Percentiles rank a stretch among this genome's conserved stretches.
phyloP scores from a whole-genome alignment of 2,113 vertebrate species.

The Stictonetta naevosa region DNA sequence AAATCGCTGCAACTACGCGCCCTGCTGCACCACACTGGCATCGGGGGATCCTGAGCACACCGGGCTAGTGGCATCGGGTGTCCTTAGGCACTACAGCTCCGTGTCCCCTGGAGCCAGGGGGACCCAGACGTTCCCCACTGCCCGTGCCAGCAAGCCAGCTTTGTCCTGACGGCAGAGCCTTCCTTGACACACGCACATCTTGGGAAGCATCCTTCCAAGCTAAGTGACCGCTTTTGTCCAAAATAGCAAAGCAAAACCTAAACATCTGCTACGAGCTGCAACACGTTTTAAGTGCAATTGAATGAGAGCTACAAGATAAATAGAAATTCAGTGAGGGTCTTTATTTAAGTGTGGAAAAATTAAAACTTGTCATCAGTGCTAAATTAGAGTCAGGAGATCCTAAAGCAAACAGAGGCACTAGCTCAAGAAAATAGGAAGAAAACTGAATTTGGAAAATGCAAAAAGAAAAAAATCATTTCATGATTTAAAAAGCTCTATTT shows the following conservation, averaged over 20 bases:
- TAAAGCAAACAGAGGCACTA: neutral
- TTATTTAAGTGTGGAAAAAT: neutral
- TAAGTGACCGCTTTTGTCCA: neutral
- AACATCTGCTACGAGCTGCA: neutral
- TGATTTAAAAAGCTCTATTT: neutral
- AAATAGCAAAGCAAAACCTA: neutral
- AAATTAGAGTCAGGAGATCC: neutral
- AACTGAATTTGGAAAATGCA: neutral
- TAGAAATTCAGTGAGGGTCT: neutral
- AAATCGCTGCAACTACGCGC: neutral
- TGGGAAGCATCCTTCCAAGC: neutral
- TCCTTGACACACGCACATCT: neutral
- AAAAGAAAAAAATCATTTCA: neutral
- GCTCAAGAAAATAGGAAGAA: neutral
- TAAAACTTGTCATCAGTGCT: constrained; percentile 45
- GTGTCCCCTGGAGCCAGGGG: rapidly evolving
- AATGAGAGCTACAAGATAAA: neutral
- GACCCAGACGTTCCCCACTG: neutral
- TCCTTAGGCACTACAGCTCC: neutral
- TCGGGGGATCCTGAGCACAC: neutral
- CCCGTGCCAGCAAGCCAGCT: neutral
- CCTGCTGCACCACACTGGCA: rapidly evolving
- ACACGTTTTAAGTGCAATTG: neutral
- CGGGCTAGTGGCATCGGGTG: rapidly evolving
- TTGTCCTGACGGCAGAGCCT: rapidly evolving